A percentile compares a stretch with the other conserved stretches of the same genome.
phyloP scores from a whole-genome alignment of 2,113 vertebrate genomes.

The Oryzias javanicus region DNA sequence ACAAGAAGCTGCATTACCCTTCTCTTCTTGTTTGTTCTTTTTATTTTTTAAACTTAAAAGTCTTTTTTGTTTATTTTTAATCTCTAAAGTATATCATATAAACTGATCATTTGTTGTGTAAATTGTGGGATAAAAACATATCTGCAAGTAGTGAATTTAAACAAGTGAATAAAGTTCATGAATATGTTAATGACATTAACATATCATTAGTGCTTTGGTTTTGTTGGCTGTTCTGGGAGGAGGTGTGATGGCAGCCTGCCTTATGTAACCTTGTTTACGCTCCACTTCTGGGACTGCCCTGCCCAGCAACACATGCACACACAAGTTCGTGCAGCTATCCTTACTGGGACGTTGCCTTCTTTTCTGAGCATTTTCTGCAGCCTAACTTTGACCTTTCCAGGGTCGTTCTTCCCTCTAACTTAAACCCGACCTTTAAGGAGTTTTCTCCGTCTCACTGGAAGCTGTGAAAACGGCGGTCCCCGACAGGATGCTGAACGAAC shows the following conservation, averaged over 20 bases:
- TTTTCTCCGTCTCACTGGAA: no score
- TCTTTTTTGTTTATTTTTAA: no score
- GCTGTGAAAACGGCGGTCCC: no score
- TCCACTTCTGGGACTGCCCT: constrained; percentile 62
- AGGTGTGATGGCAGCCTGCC: constrained; percentile 64
- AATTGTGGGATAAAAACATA: no score
- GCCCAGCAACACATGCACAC: constrained; percentile 64
- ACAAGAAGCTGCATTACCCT: neutral
- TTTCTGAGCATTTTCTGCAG: no score
- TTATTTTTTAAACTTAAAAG: neutral
- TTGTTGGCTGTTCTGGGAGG: constrained; percentile 38
- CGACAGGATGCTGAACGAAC: neutral
- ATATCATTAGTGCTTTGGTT: neutral
- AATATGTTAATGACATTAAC: neutral
- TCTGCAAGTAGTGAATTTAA: no score
- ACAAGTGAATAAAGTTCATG: constrained; percentile 1
- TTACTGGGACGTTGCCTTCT: no score
- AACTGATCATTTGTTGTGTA: no score
- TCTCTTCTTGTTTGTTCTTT: neutral
- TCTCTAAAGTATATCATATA: no score
- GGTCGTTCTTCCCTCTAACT: no score
- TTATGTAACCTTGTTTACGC: constrained; percentile 78
- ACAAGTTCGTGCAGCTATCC: constrained; percentile 17
- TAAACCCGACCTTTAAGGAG: no score
- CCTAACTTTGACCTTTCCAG: no score